Percentiles rank a stretch among this genome's conserved stretches.
Conservation (phyloP, 2,888 invertebrate species). For the Hypena proboscidalis region DNA sequence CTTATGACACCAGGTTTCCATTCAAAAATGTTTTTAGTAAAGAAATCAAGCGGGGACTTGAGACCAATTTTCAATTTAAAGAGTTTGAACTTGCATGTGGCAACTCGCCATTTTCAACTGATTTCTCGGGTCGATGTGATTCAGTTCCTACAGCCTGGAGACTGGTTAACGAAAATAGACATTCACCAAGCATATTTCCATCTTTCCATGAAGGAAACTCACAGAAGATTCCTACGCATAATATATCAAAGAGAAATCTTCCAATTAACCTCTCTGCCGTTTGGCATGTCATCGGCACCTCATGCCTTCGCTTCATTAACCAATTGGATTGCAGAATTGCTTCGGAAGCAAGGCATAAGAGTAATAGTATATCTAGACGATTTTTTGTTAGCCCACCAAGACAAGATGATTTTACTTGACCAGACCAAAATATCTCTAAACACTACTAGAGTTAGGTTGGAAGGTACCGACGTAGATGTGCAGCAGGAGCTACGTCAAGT, state of each 20-base stretch:
- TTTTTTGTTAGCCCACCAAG: slow-evolving; percentile 5
- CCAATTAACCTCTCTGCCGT: slow-evolving; percentile 12
- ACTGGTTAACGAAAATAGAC: slow-evolving; percentile 18
- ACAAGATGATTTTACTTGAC: too few relatives aligned
- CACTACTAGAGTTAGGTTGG: too few relatives aligned
- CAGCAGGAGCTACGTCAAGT: too few relatives aligned
- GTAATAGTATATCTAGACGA: slow-evolving; percentile 14
- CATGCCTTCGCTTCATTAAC: slow-evolving; percentile 6
- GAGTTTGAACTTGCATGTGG: neutral
- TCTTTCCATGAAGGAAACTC: slow-evolving; percentile 5
- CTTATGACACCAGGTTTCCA: neutral
- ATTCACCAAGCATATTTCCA: slow-evolving; percentile 17
- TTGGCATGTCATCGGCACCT: slow-evolving; percentile 12
- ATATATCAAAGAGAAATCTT: slow-evolving; percentile 9
- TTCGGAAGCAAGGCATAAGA: neutral
- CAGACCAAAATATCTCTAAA: too few relatives aligned
- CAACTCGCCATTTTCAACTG: slow-evolving; percentile 29
- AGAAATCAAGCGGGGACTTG: slow-evolving; percentile 31
- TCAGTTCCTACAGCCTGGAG: slow-evolving; percentile 27
- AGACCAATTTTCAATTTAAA: slow-evolving; percentile 36
- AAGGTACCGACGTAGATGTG: too few relatives aligned
- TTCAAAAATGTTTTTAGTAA: slow-evolving; percentile 28
- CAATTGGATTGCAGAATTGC: slow-evolving; percentile 9
- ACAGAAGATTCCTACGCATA: slow-evolving; percentile 12
- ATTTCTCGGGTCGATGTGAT: slow-evolving; percentile 22